Evolutionary conservation across 2,888 invertebrate genomes (phyloP).

Genomic region (Gastrophysa polygoni): DNA sequence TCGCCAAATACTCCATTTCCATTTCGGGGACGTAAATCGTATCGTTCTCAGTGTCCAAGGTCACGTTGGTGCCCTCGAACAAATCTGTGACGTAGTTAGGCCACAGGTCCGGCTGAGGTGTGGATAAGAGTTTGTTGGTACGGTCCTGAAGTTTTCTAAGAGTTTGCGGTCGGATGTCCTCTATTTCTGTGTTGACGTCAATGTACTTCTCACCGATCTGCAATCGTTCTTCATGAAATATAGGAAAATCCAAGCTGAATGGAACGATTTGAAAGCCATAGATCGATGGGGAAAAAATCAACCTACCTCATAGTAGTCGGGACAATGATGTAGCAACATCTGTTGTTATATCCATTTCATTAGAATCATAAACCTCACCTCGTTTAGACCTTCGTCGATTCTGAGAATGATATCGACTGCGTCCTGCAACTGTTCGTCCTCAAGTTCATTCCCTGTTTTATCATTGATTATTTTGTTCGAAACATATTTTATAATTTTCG

Average conservation of each 20-base stretch:
- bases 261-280: too few species aligned
- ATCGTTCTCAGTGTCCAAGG: slow-evolving; percentile 58
- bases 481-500: slow-evolving; percentile 45
- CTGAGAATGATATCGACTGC: slow-evolving; percentile 61
- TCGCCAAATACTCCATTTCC: slow-evolving; percentile 71
- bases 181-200: neutral
- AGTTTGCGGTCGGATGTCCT: slow-evolving; percentile 24
- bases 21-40: slow-evolving; percentile 57
- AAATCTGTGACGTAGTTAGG: slow-evolving; percentile 67
- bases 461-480: slow-evolving; percentile 45
- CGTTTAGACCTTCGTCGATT: slow-evolving; percentile 62
- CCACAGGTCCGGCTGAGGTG: slow-evolving; percentile 66
- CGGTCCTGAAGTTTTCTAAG: slow-evolving; percentile 22
- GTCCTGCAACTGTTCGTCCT: slow-evolving; percentile 57
- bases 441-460: slow-evolving; percentile 46
- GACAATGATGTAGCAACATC: too few species aligned
- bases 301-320: too few species aligned
- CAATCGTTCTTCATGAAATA: neutral
- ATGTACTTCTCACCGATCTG: neutral
- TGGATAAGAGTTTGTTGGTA: slow-evolving; percentile 61
- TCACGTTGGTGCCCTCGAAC: slow-evolving; percentile 63
- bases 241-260: too few species aligned
- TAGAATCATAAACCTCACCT: slow-evolving; percentile 59
- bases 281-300: too few species aligned
- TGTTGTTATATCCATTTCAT: too few species aligned